Evolutionary conservation across 2,113 vertebrate species (phyloP).

Genomic region (Heteronetta atricapilla): DNA sequence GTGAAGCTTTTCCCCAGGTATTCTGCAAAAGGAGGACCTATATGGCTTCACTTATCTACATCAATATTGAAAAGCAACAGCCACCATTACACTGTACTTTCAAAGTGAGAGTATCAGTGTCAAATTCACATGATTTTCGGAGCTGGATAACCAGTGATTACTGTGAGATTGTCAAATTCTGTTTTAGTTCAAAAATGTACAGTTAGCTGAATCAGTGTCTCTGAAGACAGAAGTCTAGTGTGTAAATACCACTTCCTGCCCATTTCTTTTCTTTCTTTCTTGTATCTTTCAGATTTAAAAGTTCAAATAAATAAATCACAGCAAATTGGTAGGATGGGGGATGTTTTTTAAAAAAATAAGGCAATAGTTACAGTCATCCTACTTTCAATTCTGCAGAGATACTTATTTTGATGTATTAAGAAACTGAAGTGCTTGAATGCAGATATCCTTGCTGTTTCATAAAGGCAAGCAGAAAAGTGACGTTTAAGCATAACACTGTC

Average conservation of each 20-base stretch:
- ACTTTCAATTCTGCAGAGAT: not conserved
- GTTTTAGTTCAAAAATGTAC: not conserved
- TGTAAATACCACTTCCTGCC: not conserved
- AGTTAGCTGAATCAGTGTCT: not conserved
- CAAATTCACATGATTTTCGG: not conserved
- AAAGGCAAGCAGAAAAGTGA: not conserved
- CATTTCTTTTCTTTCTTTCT: not conserved
- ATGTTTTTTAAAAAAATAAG: not conserved
- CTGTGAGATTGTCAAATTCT: not conserved
- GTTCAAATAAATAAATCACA: not conserved
- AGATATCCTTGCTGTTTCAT: not conserved
- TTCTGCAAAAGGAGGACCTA: not conserved
- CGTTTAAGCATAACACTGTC: conserved; percentile 23
- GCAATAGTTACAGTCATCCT: not conserved
- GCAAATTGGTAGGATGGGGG: not conserved
- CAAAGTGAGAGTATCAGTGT: not conserved
- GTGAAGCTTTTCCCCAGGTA: not conserved
- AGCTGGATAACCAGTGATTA: not conserved
- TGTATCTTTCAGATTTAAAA: not conserved
- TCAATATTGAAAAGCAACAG: not conserved
- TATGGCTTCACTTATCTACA: not conserved
- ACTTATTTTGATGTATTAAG: not conserved
- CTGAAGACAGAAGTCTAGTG: not conserved
- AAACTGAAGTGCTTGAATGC: not conserved
- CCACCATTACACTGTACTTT: not conserved